Evolutionary conservation across 2,888 invertebrate genomes (phyloP).

Genomic region (Stenchaetothrips biformis): DNA sequence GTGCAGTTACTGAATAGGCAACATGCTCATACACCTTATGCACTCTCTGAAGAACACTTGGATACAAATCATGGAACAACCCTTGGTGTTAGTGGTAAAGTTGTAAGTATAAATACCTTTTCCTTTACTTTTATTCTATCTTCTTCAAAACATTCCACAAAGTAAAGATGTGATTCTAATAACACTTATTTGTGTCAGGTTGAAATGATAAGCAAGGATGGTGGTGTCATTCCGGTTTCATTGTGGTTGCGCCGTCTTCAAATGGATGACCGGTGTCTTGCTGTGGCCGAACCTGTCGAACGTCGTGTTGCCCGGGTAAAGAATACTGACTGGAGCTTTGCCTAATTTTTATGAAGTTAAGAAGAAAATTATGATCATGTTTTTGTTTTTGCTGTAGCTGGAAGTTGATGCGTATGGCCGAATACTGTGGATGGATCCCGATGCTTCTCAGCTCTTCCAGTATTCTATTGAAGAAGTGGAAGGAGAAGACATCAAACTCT

Average conservation of each 20-base stretch:
- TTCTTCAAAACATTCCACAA: conserved; percentile 36
- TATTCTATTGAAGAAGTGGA: conserved; percentile 51
- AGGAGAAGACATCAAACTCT: conserved; percentile 50
- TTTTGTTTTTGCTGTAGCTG: not conserved
- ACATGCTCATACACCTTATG: conserved; percentile 42
- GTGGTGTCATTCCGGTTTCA: conserved; percentile 57
- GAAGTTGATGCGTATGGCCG: conserved; percentile 41
- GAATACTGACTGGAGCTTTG: conserved; percentile 19
- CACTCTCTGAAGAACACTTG: conserved; percentile 34
- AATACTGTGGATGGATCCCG: conserved; percentile 43
- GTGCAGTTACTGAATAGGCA: conserved; percentile 52
- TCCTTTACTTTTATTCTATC: not conserved
- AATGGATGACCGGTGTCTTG: conserved; percentile 56
- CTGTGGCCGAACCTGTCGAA: conserved; percentile 62
- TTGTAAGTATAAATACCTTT: conserved; percentile 42
- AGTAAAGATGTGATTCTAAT: not conserved
- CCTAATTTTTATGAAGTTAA: not conserved
- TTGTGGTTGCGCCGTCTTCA: conserved; percentile 60
- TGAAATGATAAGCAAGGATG: conserved; percentile 56
- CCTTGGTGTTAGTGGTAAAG: conserved; percentile 60
- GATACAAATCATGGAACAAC: conserved; percentile 50
- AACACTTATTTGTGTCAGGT: conserved; percentile 46
- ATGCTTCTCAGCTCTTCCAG: conserved; percentile 53
- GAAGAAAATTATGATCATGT: not conserved
- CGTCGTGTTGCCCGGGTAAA: conserved; percentile 55